Evolutionary conservation across 2,888 invertebrate species (phyloP), one percentile per base, ranked within the genome.

Genomic region (Dione vanillae): DNA sequence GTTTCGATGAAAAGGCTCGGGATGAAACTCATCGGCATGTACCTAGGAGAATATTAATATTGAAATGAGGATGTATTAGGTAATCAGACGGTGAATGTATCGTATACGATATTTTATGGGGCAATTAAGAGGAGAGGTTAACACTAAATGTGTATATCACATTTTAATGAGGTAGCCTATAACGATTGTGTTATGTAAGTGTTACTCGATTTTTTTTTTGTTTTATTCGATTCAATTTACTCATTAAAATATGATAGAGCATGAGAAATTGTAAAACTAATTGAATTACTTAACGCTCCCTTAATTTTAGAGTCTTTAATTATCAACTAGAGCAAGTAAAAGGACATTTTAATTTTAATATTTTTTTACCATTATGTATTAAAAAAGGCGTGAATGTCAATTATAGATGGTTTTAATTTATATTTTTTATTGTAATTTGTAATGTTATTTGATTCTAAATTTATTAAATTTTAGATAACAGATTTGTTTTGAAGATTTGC

Each of bases 41-140:
- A 77, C 77, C 77, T 77, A 78, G 77, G 76, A 81, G 82, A 83
- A 86, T 87, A 89, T 90, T 89, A 88, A 90, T 89, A 89, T 88
- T 82, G 84, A 81, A 89, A 89, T 88, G 87, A 85, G 82, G 71
- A 69, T 76, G 58, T 83, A 87, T 86, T 83, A 76, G 79, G 72
- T 72, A 77, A 78, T 71, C 75, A 71, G 47, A 74, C 78, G 80
- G 80, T 80, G 79, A 71, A 65, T 51, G 71, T 61, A 69, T 66
- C 74, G 69, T 67, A 71, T 65, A 76, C 79, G 83, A 81, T 74
- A 82, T 49, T 61, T 27, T 43, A 52, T 61, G 14, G 52, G 35
- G 11, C 49, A 43, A 52, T 61, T 20, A 49, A 51, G 41, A 40
- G 16, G 41, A 35, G 27, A 43, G 20, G 45, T 45, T n/a, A 27